Base-by-base conservation (phyloP, 2,888 invertebrate species). In the Amaurobius ferox region DNA sequence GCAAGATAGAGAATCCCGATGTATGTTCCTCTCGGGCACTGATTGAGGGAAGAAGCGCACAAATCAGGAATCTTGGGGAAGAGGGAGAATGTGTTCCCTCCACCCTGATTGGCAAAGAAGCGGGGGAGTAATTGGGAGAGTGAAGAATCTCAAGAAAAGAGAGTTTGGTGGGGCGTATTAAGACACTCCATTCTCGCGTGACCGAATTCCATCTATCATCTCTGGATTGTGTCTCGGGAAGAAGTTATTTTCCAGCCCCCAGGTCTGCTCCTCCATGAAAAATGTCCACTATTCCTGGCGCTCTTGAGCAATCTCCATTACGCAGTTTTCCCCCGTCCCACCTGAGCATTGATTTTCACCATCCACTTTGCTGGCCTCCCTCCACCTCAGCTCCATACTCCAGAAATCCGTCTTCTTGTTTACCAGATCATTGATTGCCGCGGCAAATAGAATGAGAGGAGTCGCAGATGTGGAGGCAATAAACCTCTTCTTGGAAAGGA, bases 61-160 rank as follows among this genome's bases (percentile, higher is more conserved):
- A 83, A 83, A 83, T 83, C 81, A 76, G 81, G 70, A 76, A 76
- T 83, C 81, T n/a, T n/a, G n/a, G n/a, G n/a, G n/a, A n/a, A n/a
- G n/a, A n/a, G n/a, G n/a, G 32, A 28, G 62, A 72, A 61, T n/a
- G 23, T 35, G 29, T 13, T 30, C 70, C 79, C 23, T 39, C 78
- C 19, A 30, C 71, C 29, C 70, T 85, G 83, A 85, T 85, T 85
- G 83, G 83, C 77, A 85, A 78, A 72, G 35, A 78, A 85, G 72
- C 61, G 48, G 77, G 70, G 67, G 48, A 76, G 83, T 85, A 85
- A 85, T 85, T 85, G 83, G 66, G 71, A 76, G 77, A 83, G 77
- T 83, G 77, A 48, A 66, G 70, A 66, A 77, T 67, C 74, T 26
- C 48, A 29, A 28, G 30, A n/a, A n/a, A n/a, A 61, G 40, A 23